Percentiles rank a stretch among this genome's conserved stretches.
phyloP scores from a whole-genome alignment of 2,113 vertebrate genomes.

The Aegithalos caudatus region DNA sequence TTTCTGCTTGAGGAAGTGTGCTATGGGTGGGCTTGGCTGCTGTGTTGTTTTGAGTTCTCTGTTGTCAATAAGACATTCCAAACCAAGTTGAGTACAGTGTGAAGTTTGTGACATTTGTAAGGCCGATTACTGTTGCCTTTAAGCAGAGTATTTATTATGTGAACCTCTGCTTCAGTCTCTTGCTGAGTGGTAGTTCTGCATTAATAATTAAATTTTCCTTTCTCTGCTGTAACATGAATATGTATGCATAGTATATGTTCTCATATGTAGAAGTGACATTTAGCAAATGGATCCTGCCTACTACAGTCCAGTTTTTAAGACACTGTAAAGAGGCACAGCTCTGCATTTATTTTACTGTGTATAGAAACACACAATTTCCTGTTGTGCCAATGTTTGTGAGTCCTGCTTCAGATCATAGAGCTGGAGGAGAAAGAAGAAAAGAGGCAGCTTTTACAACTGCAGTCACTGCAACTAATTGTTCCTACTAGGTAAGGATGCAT shows the following conservation, averaged over 20 bases:
- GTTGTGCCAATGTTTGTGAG: neutral
- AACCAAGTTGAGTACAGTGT: neutral
- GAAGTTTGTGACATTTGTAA: neutral
- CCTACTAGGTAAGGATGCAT: slow-evolving; percentile 57
- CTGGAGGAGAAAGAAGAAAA: slow-evolving; percentile 16
- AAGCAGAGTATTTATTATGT: neutral
- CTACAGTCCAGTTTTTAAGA: neutral
- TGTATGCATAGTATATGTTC: neutral
- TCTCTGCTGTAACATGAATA: neutral
- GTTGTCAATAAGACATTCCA: neutral
- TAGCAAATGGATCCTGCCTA: neutral
- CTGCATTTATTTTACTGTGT: neutral
- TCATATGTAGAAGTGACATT: neutral
- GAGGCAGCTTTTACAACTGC: slow-evolving; percentile 22
- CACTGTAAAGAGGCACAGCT: neutral
- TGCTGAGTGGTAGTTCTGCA: neutral
- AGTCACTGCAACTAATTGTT: slow-evolving; percentile 63
- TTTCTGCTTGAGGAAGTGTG: neutral
- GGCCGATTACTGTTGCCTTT: neutral
- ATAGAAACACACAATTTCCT: neutral
- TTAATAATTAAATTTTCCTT: neutral
- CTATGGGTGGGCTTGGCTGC: neutral
- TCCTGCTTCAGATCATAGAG: neutral
- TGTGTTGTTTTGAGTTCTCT: neutral
- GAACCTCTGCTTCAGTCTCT: neutral